Conservation (phyloP, 2,113 vertebrate genomes). For the Madoqua kirkii region DNA sequence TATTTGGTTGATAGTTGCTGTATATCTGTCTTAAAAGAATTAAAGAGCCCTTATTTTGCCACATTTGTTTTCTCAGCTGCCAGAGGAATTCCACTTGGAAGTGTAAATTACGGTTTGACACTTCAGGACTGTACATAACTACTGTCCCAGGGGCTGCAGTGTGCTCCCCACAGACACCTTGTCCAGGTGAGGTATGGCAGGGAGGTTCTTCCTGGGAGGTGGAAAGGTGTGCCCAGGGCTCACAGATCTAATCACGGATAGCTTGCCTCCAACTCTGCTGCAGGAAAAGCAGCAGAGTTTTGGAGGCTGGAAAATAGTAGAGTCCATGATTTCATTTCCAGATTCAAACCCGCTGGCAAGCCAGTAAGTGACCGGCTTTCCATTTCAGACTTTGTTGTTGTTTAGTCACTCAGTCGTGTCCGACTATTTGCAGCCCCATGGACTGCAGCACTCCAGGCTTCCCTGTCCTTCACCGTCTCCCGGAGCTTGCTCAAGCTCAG, state of each 20-base stretch:
- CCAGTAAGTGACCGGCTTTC: background rate
- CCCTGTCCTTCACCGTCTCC: background rate
- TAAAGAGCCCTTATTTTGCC: conserved; percentile 30
- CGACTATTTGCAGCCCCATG: background rate
- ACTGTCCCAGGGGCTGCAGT: background rate
- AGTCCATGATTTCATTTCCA: background rate
- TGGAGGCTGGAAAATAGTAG: background rate
- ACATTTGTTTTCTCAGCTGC: conserved; percentile 75
- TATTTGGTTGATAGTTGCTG: background rate
- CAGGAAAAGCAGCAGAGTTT: background rate
- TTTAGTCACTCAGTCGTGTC: background rate
- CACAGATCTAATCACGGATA: background rate
- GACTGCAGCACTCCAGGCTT: background rate
- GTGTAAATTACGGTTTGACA: conserved; percentile 60
- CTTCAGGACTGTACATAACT: background rate
- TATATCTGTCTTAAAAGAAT: conserved; percentile 6
- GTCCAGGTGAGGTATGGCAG: conserved; percentile 71
- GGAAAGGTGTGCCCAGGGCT: background rate
- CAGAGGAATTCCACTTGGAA: conserved; percentile 71
- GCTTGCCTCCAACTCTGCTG: background rate
- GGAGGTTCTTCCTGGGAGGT: conserved; percentile 56
- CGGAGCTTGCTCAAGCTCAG: background rate
- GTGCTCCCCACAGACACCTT: background rate
- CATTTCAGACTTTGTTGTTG: background rate
- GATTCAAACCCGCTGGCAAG: background rate